A percentile compares a stretch with the other conserved stretches of the same genome.
phyloP scores from a whole-genome alignment of 1,140 invertebrate genomes.

The Colletes latitarsis region DNA sequence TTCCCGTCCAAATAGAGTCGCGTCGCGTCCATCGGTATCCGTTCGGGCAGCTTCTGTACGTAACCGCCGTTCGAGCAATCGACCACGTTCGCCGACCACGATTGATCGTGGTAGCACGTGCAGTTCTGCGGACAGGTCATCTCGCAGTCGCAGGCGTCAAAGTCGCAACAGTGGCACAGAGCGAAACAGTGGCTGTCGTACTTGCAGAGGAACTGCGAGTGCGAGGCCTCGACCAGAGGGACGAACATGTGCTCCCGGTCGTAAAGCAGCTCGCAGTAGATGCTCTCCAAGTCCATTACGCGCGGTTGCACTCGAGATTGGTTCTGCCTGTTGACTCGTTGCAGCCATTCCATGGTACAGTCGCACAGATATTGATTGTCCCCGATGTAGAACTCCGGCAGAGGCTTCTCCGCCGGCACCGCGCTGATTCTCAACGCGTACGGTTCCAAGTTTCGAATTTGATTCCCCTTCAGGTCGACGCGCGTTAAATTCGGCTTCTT shows the following conservation, averaged over 20 bases:
- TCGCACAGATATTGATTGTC: conserved; percentile 95
- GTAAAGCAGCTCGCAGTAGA: conserved; percentile 93
- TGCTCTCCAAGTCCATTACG: conserved; percentile 92
- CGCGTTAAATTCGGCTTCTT: conserved; percentile 94
- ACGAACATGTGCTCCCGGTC: conserved; percentile 90
- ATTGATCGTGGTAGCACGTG: conserved; percentile 95
- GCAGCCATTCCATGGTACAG: conserved; percentile 92
- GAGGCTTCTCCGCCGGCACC: conserved; percentile 87
- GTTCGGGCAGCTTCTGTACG: conserved; percentile 86
- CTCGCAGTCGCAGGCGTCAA: conserved; percentile 96
- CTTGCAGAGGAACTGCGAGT: conserved; percentile 94
- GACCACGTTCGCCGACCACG: conserved; percentile 95
- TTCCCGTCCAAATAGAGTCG: conserved; percentile 95
- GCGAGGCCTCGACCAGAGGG: conserved; percentile 90
- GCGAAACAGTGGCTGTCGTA: conserved; percentile 95
- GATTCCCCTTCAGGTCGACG: conserved; percentile 93
- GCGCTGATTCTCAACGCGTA: conserved; percentile 92
- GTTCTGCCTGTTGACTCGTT: conserved; percentile 90
- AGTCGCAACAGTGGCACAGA: conserved; percentile 95
- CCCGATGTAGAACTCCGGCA: conserved; percentile 95
- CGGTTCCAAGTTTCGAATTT: conserved; percentile 91
- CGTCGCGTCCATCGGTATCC: conserved; percentile 96
- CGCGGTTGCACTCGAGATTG: conserved; percentile 90
- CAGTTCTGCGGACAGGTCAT: conserved; percentile 96
- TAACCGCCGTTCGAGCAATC: conserved; percentile 91